Conservation (phyloP, 2,888 invertebrate genomes). For the Drosophila yooni region DNA sequence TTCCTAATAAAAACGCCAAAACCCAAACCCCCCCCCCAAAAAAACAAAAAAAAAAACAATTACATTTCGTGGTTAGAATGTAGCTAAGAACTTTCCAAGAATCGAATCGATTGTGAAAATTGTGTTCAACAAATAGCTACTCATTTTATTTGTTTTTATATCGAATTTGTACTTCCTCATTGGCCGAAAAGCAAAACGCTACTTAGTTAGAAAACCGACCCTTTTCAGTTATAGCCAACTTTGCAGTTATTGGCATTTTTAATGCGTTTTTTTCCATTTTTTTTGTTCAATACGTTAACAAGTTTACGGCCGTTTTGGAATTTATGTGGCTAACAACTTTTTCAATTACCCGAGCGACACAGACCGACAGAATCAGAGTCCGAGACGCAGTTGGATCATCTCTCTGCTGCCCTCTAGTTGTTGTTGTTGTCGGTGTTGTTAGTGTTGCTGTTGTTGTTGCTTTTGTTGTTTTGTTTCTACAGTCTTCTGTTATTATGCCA, state of each 20-base stretch:
- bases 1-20: constrained; percentile 51
- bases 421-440: background rate
- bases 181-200: constrained; percentile 47
- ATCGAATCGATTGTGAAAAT: constrained; percentile 47
- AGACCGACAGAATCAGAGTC: constrained; percentile 40
- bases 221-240: constrained; percentile 26
- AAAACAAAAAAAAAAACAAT: constrained; percentile 40
- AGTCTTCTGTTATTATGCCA: constrained; percentile 73
- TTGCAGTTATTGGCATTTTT: constrained; percentile 58
- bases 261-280: constrained; percentile 56
- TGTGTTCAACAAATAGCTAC: constrained; percentile 49
- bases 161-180: constrained; percentile 68
- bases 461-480: constrained; percentile 24
- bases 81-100: constrained; percentile 45
- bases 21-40: constrained; percentile 7
- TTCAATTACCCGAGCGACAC: constrained; percentile 61
- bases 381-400: constrained; percentile 29
- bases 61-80: constrained; percentile 65
- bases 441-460: constrained; percentile 1
- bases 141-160: constrained; percentile 34
- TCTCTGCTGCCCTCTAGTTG: constrained; percentile 22
- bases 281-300: constrained; percentile 64
- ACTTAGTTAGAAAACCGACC: constrained; percentile 24
- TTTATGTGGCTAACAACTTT: constrained; percentile 79
- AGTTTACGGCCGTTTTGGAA: constrained; percentile 77